Conservation (phyloP, 2,113 vertebrate species). For the Phyllostomus discolor region DNA sequence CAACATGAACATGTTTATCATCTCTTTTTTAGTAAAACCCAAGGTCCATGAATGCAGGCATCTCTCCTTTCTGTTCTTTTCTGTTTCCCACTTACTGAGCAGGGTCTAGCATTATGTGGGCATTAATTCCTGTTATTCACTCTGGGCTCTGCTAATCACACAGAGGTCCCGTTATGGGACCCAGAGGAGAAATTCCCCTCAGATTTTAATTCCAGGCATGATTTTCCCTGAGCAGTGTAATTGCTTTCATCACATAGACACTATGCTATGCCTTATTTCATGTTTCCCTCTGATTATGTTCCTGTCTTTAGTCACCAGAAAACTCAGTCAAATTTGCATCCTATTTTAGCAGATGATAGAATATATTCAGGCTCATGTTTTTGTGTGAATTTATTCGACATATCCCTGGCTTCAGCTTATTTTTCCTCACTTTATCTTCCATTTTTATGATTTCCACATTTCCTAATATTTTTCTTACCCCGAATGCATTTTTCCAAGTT, state of each 20-base stretch:
- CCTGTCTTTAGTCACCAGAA: neutral
- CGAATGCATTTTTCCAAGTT: neutral
- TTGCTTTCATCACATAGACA: neutral
- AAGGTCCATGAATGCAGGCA: neutral
- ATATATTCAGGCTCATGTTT: neutral
- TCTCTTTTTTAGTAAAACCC: neutral
- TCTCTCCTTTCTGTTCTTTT: neutral
- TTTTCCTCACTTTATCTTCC: neutral
- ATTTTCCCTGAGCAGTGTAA: neutral
- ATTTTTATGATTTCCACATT: neutral
- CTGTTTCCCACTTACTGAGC: neutral
- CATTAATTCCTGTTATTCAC: neutral
- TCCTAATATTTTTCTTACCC: conserved; percentile 10
- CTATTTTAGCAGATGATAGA: neutral
- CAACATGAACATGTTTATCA: neutral
- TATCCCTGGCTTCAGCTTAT: neutral
- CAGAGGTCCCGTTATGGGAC: neutral
- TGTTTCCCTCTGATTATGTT: neutral
- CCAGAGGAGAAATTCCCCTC: neutral
- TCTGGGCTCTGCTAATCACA: neutral
- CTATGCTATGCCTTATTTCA: neutral
- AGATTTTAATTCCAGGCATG: neutral
- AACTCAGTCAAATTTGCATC: neutral
- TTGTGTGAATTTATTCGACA: neutral
- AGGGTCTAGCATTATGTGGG: no score